Conservation (phyloP, 2,888 invertebrate species). For the Shargacucullia verbasci region DNA sequence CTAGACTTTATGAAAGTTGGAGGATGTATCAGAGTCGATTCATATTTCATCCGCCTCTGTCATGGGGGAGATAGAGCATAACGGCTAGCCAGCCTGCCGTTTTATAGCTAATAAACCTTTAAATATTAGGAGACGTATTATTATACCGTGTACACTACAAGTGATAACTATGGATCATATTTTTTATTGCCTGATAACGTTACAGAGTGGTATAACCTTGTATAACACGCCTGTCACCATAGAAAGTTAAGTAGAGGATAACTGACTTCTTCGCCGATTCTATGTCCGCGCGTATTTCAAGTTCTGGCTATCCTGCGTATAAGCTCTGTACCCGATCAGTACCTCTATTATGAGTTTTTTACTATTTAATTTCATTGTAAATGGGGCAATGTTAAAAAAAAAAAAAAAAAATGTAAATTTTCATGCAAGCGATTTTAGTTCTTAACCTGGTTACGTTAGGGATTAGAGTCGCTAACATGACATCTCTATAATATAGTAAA, state of each 20-base stretch:
- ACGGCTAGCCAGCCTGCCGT: slow-evolving; percentile 11
- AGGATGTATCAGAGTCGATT: slow-evolving; percentile 17
- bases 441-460: too few species aligned
- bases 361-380: too few species aligned
- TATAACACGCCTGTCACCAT: background rate
- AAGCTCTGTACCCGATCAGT: too few species aligned
- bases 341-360: too few species aligned
- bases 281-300: too few species aligned
- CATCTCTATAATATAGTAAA: too few species aligned
- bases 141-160: slow-evolving; percentile 10
- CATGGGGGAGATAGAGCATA: slow-evolving; percentile 10
- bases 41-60: slow-evolving; percentile 31
- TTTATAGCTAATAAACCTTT: slow-evolving; percentile 40
- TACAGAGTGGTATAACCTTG: slow-evolving; percentile 2
- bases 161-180: slow-evolving; percentile 29
- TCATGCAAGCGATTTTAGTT: too few species aligned
- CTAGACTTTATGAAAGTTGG: slow-evolving; percentile 29
- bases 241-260: background rate
- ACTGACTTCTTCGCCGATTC: too few species aligned
- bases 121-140: slow-evolving; percentile 33
- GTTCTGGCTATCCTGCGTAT: background rate
- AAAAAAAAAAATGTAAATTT: too few species aligned
- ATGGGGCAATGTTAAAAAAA: too few species aligned
- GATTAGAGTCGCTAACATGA: too few species aligned
- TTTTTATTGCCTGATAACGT: slow-evolving; percentile 16